Evolutionary conservation across 2,113 vertebrate genomes (phyloP), one percentile per base, ranked within the genome.

Genomic region (Apeltes quadracus): DNA sequence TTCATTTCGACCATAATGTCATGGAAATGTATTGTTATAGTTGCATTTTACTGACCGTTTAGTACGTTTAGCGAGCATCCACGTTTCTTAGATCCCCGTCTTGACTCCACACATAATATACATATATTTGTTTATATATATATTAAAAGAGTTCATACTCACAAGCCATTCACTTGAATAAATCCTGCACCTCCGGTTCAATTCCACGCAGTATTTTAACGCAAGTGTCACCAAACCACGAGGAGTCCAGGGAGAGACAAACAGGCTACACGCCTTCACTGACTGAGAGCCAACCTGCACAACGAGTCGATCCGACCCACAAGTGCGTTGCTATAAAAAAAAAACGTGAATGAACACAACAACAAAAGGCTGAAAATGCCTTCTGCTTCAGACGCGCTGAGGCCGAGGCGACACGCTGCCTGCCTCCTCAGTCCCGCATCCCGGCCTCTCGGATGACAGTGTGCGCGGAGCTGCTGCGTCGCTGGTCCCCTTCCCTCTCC

Each of bases 391-490:
- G 46, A 71, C 56, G 14, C 34, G 44, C 67, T 63, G 56, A 86
- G 76, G 65, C 64, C 56, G 73, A 68, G 36, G 61, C 7, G 59
- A n/a, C 15, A n/a, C 18, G 78, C 70, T 61, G 73, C 34, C 72
- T 75, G 81, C 78, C 77, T 79, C 79, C 76, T 57, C 48, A 75
- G 48, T 75, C 68, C 72, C n/a, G 75, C 79, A 73, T 85, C 67
- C 71, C 70, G 79, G 68, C 55, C 61, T 78, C 46, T 78, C 46
- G 70, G 78, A 79, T 71, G 76, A 85, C 81, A 87, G 85, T 83
- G 79, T 77, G 85, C 43, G 73, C 41, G 53, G 69, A 75, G 84
- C 78, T 90, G 86, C 87, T 89, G 88, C 78, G 86, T 86, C 84
- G 65, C 77, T 62, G 79, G 61, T 71, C 72, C 64, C 79, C 85